Percentiles rank a stretch among this genome's conserved stretches.
Evolutionary conservation across 2,888 invertebrate species (phyloP).

Genomic region (Drosophila aldrichi): DNA sequence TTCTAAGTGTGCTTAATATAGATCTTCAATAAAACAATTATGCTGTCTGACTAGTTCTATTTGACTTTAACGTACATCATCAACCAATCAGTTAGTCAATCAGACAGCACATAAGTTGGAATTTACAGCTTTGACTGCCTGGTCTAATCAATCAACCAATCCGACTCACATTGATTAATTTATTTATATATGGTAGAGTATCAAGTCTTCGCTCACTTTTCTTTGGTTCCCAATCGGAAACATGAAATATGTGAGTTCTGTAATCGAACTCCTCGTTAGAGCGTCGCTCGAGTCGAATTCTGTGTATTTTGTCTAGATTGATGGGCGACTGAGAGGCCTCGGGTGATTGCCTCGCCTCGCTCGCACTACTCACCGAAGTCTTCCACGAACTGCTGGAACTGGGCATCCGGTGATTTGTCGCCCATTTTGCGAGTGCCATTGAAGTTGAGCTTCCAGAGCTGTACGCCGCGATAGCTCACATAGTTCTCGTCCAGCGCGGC

Average conservation of each 20-base stretch:
- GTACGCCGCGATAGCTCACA: slow-evolving; percentile 78
- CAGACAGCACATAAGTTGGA: not conserved
- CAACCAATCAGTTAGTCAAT: not conserved
- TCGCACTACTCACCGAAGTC: slow-evolving; percentile 71
- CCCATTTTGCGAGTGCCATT: slow-evolving; percentile 59
- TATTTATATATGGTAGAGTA: too few species aligned
- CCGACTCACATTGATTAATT: not conserved
- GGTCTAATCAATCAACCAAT: not conserved
- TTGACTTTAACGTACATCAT: not conserved
- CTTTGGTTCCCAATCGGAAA: not conserved
- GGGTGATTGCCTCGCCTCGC: not conserved
- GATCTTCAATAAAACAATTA: not conserved
- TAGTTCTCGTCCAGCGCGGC: slow-evolving; percentile 79
- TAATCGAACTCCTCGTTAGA: not conserved
- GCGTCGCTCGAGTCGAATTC: slow-evolving; percentile 4
- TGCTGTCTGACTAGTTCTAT: not conserved
- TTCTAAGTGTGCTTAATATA: too few species aligned
- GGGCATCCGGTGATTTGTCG: slow-evolving; percentile 44
- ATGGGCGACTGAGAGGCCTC: not conserved
- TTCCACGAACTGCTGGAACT: slow-evolving; percentile 69
- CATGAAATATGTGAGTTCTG: not conserved
- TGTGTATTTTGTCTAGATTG: not conserved
- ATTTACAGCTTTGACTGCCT: not conserved
- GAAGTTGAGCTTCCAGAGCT: slow-evolving; percentile 81
- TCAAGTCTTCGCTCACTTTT: not conserved